Percentiles rank a stretch among this genome's conserved stretches.
phyloP scores from a whole-genome alignment of 2,797 vertebrate species.

The Hybognathus amarus region DNA sequence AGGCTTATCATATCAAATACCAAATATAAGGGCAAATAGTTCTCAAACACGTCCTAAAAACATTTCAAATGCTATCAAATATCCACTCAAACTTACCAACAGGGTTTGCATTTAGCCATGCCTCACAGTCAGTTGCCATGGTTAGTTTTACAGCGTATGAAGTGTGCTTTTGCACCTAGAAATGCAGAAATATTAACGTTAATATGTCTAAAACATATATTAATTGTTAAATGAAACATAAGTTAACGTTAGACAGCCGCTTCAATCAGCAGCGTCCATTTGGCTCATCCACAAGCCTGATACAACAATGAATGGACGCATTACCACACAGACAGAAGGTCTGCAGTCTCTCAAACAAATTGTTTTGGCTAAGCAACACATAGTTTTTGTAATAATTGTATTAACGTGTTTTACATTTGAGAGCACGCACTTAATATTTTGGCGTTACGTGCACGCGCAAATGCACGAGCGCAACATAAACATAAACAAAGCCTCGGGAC shows the following conservation, averaged over 20 bases:
- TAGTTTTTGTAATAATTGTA: background rate
- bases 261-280: conserved; percentile 39
- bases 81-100: conserved; percentile 75
- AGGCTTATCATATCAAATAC: background rate
- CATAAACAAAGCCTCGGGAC: conserved; percentile 36
- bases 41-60: background rate
- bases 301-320: conserved; percentile 3
- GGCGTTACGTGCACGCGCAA: background rate
- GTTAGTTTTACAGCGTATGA: conserved; percentile 44
- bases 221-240: background rate
- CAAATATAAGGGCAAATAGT: background rate
- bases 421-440: background rate
- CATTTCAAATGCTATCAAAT: background rate
- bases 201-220: background rate
- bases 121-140: conserved; percentile 84
- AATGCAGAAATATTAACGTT: background rate
- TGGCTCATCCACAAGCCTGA: conserved; percentile 18
- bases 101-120: conserved; percentile 83
- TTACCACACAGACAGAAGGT: background rate
- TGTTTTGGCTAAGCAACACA: background rate
- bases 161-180: conserved; percentile 22
- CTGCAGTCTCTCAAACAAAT: background rate
- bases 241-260: background rate
- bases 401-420: background rate
- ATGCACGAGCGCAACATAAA: conserved; percentile 35